phyloP scores from a whole-genome alignment of 2,888 invertebrate genomes.

The Eulithis testata region DNA sequence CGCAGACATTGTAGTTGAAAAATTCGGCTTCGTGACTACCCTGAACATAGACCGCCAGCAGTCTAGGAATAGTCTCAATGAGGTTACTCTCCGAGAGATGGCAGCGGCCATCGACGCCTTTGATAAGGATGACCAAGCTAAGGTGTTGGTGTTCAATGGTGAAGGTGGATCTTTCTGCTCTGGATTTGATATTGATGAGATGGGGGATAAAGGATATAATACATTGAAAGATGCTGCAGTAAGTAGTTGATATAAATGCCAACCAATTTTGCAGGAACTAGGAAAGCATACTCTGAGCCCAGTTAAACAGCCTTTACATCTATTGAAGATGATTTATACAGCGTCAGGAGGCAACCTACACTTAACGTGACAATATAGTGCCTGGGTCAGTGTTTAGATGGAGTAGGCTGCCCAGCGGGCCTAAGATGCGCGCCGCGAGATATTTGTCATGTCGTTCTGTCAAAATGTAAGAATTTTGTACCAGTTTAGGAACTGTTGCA shows the following conservation, averaged over 20 bases:
- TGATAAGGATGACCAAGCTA: constrained; percentile 89
- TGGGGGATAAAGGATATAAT: constrained; percentile 79
- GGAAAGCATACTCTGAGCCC: too few species aligned
- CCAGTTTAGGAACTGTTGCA: too few species aligned
- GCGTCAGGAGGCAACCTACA: too few species aligned
- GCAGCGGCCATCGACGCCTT: constrained; percentile 90
- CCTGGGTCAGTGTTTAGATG: too few species aligned
- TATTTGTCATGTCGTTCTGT: too few species aligned
- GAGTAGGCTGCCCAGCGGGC: too few species aligned
- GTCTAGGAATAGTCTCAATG: constrained; percentile 93
- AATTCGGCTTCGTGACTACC: constrained; percentile 87
- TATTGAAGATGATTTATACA: too few species aligned
- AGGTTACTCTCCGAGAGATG: constrained; percentile 87
- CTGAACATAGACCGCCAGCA: constrained; percentile 95
- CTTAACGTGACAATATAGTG: too few species aligned
- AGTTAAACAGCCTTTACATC: too few species aligned
- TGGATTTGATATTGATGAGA: constrained; percentile 94
- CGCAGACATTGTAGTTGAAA: constrained; percentile 83
- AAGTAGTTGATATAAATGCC: constrained; percentile 40
- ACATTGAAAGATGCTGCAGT: constrained; percentile 72
- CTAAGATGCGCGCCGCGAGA: too few species aligned
- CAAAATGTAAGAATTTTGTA: too few species aligned
- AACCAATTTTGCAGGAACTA: too few species aligned
- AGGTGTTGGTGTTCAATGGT: constrained; percentile 93
- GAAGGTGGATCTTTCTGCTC: constrained; percentile 97